phyloP scores from a whole-genome alignment of 2,888 invertebrate species.

The Drosophila pegasa region DNA sequence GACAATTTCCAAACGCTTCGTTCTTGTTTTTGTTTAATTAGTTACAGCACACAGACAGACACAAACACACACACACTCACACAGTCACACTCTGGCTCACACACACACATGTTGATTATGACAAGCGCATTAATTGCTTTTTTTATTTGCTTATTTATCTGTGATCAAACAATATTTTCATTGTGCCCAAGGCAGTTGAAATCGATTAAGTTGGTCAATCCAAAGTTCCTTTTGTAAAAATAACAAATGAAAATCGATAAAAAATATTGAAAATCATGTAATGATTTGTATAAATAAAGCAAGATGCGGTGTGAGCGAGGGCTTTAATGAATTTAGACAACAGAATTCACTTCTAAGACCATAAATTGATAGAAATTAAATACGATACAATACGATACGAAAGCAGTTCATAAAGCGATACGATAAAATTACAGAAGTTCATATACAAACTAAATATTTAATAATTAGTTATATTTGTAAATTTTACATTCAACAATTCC shows the following conservation, averaged over 20 bases:
- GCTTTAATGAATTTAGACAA: neutral
- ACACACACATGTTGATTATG: conserved; percentile 40
- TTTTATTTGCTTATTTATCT: conserved; percentile 62
- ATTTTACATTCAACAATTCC: neutral
- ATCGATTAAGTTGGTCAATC: conserved; percentile 43
- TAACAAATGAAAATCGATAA: conserved; percentile 40
- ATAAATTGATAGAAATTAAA: too few species aligned
- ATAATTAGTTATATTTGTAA: neutral
- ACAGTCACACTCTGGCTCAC: neutral
- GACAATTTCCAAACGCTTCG: conserved; percentile 46
- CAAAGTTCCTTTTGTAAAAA: conserved; percentile 8
- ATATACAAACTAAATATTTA: neutral
- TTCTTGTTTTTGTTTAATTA: conserved; percentile 66
- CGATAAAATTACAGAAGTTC: neutral
- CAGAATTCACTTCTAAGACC: too few species aligned
- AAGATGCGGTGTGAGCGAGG: neutral
- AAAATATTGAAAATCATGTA: neutral
- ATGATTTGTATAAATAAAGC: neutral
- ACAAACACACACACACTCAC: conserved; percentile 9
- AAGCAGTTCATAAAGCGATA: too few species aligned
- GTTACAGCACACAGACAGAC: conserved; percentile 44
- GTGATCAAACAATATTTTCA: conserved; percentile 50
- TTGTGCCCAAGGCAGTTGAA: conserved; percentile 29
- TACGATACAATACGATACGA: too few species aligned
- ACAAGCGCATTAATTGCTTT: conserved; percentile 74